Conservation (phyloP, 2,888 invertebrate species). For the Tetrapedia diversipes region DNA sequence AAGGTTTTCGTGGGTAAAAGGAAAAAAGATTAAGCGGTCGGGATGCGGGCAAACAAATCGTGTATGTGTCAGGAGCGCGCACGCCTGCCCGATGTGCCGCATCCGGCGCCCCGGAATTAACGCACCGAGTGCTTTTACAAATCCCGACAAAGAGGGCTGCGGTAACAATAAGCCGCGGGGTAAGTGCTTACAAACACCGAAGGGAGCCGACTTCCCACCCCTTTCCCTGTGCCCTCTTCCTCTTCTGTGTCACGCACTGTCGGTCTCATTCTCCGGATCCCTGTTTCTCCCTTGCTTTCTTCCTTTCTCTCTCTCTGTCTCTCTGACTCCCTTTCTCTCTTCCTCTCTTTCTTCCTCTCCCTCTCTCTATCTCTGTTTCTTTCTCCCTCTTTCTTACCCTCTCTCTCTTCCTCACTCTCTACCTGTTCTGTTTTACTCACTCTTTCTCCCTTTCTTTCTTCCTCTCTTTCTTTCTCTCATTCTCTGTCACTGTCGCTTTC, state of each 20-base stretch:
- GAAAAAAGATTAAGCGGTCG: conserved; percentile 51
- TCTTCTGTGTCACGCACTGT: conserved; percentile 13
- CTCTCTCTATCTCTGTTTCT: too few species aligned
- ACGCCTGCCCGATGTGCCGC: conserved; percentile 43
- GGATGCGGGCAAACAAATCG: conserved; percentile 54
- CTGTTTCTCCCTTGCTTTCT: conserved; percentile 7
- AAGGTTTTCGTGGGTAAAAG: conserved; percentile 23
- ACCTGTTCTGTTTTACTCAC: too few species aligned
- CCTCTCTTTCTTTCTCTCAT: too few species aligned
- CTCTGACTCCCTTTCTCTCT: too few species aligned
- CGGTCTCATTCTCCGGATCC: conserved; percentile 26
- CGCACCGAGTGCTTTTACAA: conserved; percentile 78
- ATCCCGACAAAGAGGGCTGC: conserved; percentile 77
- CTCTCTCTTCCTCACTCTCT: too few species aligned
- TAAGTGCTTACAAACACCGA: conserved; percentile 77
- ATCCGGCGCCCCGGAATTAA: conserved; percentile 74
- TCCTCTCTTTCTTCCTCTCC: too few species aligned
- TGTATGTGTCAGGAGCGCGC: conserved; percentile 45
- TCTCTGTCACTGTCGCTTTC: too few species aligned
- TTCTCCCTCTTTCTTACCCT: too few species aligned
- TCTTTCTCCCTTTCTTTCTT: too few species aligned
- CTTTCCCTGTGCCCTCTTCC: conserved; percentile 21
- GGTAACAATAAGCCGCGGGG: conserved; percentile 77
- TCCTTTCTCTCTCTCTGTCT: conserved; percentile 2
- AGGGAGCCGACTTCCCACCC: conserved; percentile 58